Conservation (phyloP, 2,888 invertebrate species). For the Linnaemya tessellans region DNA sequence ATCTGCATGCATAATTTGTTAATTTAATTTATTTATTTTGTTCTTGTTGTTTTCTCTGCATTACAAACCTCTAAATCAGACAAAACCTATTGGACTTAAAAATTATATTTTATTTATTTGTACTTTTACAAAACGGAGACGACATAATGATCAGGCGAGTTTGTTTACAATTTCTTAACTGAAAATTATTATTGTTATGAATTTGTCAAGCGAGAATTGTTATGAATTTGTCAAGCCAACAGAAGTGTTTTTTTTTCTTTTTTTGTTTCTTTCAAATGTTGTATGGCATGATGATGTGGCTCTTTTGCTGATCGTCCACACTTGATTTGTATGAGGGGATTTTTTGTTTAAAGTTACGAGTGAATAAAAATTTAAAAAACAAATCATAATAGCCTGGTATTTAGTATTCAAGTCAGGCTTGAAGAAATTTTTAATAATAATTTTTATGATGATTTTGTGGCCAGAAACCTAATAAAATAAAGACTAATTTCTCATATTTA, state of each 20-base stretch:
- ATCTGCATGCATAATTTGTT: slow-evolving; percentile 65
- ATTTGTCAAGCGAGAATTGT: slow-evolving; percentile 45
- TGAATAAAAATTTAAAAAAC: no score
- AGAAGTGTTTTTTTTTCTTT: not conserved
- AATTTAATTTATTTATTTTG: slow-evolving; percentile 16
- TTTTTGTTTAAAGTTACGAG: slow-evolving; percentile 21
- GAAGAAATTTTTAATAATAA: slow-evolving; percentile 61
- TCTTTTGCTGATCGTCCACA: not conserved
- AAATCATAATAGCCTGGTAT: slow-evolving; percentile 54
- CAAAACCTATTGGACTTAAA: not conserved
- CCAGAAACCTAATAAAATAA: slow-evolving; percentile 45
- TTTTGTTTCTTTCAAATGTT: not conserved
- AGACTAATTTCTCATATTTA: slow-evolving; percentile 39
- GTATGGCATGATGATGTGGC: slow-evolving; percentile 31
- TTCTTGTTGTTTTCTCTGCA: not conserved
- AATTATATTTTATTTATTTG: slow-evolving; percentile 16
- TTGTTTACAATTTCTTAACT: not conserved
- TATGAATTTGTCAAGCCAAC: slow-evolving; percentile 45
- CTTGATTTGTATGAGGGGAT: not conserved
- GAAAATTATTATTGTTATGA: slow-evolving; percentile 39
- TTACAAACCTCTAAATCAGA: slow-evolving; percentile 24
- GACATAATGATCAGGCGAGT: not conserved
- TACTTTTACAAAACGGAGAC: slow-evolving; percentile 1
- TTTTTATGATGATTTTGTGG: slow-evolving; percentile 65
- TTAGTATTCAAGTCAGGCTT: slow-evolving; percentile 67